phyloP scores from a whole-genome alignment of 2,888 invertebrate species.

The Orthosia gracilis region DNA sequence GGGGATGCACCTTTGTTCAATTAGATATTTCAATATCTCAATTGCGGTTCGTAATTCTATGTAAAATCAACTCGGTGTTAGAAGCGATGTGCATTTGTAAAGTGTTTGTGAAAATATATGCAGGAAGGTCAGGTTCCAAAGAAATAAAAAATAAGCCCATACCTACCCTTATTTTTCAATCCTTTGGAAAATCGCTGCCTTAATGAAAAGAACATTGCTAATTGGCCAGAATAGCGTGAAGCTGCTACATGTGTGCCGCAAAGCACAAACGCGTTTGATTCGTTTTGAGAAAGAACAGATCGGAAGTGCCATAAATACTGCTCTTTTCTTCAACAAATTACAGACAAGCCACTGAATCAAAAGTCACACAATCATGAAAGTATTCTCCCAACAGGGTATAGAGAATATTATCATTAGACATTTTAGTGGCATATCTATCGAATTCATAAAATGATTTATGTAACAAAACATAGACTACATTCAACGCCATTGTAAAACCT shows the following conservation, averaged over 20 bases:
- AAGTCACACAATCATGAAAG: slow-evolving; percentile 10
- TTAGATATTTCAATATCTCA: slow-evolving; percentile 4
- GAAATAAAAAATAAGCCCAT: slow-evolving; percentile 17
- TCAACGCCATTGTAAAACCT: slow-evolving; percentile 56
- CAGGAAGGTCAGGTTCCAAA: slow-evolving; percentile 19
- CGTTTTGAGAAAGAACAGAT: slow-evolving; percentile 23
- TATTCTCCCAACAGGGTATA: slow-evolving; percentile 1
- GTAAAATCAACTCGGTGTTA: background rate
- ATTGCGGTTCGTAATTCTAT: background rate
- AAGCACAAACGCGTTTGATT: slow-evolving; percentile 23
- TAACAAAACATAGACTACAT: slow-evolving; percentile 45
- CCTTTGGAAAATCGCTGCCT: slow-evolving; percentile 16
- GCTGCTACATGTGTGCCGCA: slow-evolving; percentile 38
- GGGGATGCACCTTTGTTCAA: background rate
- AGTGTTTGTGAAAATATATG: slow-evolving; percentile 33
- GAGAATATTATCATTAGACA: background rate
- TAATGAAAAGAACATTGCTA: slow-evolving; percentile 25
- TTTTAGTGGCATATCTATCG: slow-evolving; percentile 32
- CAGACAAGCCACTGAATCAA: slow-evolving; percentile 26
- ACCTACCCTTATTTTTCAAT: slow-evolving; percentile 19
- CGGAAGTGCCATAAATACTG: slow-evolving; percentile 18
- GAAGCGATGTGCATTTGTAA: slow-evolving; percentile 31
- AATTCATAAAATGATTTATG: slow-evolving; percentile 27
- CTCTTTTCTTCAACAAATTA: slow-evolving; percentile 1
- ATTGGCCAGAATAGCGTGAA: slow-evolving; percentile 41